These are phyloP conservation scores for Leguminivora glycinivorella DNA, from an alignment of 1,140 invertebrate genomes.

Conservation along the genomic window DNA sequence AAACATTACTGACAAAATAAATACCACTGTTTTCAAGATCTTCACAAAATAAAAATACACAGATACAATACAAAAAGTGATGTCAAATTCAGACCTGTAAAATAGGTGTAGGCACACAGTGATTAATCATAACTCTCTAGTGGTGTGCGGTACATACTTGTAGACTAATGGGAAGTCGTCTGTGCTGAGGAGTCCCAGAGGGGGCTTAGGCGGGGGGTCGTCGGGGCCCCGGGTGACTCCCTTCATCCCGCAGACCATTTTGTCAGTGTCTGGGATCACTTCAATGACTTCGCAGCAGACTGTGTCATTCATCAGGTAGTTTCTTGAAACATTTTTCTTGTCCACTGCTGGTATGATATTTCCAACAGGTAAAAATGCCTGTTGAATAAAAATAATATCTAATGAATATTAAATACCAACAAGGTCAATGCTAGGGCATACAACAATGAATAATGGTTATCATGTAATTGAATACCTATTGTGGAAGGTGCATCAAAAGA, in stretches of 20 bases:
- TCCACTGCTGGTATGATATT: constrained; percentile 88
- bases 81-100: constrained; percentile 49
- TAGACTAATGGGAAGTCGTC: constrained; percentile 92
- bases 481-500: not conserved
- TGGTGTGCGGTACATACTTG: constrained; percentile 84
- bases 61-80: constrained; percentile 44
- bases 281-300: constrained; percentile 93
- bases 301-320: constrained; percentile 90
- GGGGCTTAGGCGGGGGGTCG: constrained; percentile 83
- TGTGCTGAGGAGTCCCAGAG: constrained; percentile 90
- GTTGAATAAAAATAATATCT: constrained; percentile 45
- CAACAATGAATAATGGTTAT: constrained; percentile 7
- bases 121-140: constrained; percentile 36
- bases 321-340: constrained; percentile 88
- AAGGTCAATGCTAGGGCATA: constrained; percentile 9
- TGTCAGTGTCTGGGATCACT: constrained; percentile 91
- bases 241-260: constrained; percentile 92
- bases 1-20: constrained; percentile 31
- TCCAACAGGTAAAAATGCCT: constrained; percentile 85
- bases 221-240: constrained; percentile 83
- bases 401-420: constrained; percentile 6
- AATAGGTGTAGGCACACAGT: constrained; percentile 48
- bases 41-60: constrained; percentile 45
- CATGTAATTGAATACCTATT: constrained; percentile 12
- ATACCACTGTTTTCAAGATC: constrained; percentile 46